phyloP scores from a whole-genome alignment of 2,797 vertebrate species.

The Threskiornis aethiopicus region DNA sequence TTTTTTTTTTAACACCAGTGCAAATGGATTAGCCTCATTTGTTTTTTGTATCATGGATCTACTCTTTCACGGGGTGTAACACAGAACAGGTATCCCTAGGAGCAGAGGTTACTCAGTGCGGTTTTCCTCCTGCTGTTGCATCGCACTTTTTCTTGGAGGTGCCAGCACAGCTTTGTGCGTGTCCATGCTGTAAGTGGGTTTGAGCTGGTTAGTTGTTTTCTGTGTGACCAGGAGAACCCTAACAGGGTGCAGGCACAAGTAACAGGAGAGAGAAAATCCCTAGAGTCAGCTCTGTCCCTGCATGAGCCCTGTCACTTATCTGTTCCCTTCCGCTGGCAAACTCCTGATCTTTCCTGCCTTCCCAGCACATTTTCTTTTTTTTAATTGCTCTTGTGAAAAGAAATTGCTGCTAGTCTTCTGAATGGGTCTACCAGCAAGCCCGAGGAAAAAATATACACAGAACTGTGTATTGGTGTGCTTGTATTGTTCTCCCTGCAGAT shows the following conservation, averaged over 20 bases:
- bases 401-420: not conserved
- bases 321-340: not conserved
- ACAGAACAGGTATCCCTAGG: not conserved
- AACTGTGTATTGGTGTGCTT: not conserved
- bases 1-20: too few relatives aligned
- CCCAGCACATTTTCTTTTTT: not conserved
- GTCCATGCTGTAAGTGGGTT: not conserved
- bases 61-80: not conserved
- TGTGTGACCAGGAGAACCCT: not conserved
- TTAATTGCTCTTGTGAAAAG: not conserved
- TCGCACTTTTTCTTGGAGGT: not conserved
- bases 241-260: not conserved
- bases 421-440: not conserved
- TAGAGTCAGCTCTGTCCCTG: not conserved
- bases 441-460: not conserved
- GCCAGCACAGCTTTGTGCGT: not conserved
- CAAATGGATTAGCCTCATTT: not conserved
- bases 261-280: not conserved
- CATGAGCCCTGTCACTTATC: not conserved
- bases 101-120: rapidly evolving
- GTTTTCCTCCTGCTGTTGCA: not conserved
- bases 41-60: not conserved
- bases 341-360: constrained; percentile 27
- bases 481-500: not conserved
- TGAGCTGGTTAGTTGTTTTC: not conserved